Conservation (phyloP, 2,797 vertebrate genomes). For the Tragelaphus oryx region DNA sequence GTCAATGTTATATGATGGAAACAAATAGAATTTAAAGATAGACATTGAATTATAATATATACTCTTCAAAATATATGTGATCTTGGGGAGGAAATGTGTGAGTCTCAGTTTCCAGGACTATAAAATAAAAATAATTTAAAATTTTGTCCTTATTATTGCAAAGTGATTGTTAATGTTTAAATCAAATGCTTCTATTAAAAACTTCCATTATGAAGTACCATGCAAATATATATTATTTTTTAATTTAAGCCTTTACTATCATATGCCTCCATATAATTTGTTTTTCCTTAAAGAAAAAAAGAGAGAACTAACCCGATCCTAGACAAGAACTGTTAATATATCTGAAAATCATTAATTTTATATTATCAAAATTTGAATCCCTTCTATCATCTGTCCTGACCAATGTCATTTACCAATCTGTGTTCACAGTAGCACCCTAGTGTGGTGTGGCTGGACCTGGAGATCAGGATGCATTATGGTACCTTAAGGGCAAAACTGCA, state of each 20-base stretch:
- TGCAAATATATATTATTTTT: neutral
- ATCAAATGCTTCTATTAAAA: neutral
- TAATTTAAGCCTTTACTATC: neutral
- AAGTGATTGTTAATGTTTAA: slow-evolving; percentile 22
- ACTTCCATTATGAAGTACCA: neutral
- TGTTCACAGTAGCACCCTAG: neutral
- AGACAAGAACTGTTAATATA: neutral
- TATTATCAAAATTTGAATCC: neutral
- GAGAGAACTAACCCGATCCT: neutral
- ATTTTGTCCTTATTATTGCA: neutral
- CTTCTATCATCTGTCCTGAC: neutral
- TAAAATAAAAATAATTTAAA: neutral
- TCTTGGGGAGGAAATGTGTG: accelerated
- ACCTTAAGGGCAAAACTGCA: neutral
- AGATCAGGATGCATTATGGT: neutral
- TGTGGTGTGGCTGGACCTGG: neutral
- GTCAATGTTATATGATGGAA: neutral
- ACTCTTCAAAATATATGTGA: neutral
- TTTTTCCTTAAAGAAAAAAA: neutral
- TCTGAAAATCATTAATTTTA: neutral
- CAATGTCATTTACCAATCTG: neutral
- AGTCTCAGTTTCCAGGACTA: neutral
- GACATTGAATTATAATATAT: neutral
- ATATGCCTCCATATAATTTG: neutral
- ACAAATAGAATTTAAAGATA: neutral